Evolutionary conservation across 2,797 vertebrate species (phyloP), one percentile per base, ranked within the genome.

Genomic region (Sebastes melanostomus): DNA sequence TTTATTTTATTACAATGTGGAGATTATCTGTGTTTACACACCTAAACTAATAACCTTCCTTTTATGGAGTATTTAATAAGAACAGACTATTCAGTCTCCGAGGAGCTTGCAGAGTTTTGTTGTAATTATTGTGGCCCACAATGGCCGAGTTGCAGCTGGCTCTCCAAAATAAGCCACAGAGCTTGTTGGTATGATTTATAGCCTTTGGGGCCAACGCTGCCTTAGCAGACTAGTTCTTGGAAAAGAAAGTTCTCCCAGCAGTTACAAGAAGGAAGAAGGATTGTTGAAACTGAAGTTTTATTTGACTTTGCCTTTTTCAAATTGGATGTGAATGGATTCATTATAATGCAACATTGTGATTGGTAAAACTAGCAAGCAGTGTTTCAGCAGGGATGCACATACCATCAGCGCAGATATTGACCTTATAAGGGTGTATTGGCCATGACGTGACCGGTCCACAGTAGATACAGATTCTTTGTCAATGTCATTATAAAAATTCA

Each of bases 111-210:
- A 24, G n/a, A 32, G n/a, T 63, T 83, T 30, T 79, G 8, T 27
- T 77, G 38, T 54, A 72, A 72, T 81, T 69, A 38, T 42, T 50
- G 8, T 22, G 27, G n/a, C 30, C 13, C 27, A 60, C 16, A 71
- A 14, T 72, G 42, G 24, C 29, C 70, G 25, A 34, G 58, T 58
- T 67, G 42, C 50, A 61, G 24, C 42, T 50, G 34, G 46, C 54
- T 83, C 60, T 66, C 5, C 3, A 34, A 30, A 75, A 75, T 66
- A 66, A 82, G 30, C 36, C 55, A 27, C 69, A 60, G 24, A 54
- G 25, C 14, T 56, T 54, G 18, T 63, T 73, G 11, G 18, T 70
- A 3, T 77, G 27, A 72, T 83, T 77, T 63, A 69, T 54, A 52
- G 38, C 27, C 42, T 63, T 24, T 3, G 22, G 20, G 22, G 25